Base-by-base conservation (phyloP, 2,113 vertebrate genomes). In the Climacteris rufus region DNA sequence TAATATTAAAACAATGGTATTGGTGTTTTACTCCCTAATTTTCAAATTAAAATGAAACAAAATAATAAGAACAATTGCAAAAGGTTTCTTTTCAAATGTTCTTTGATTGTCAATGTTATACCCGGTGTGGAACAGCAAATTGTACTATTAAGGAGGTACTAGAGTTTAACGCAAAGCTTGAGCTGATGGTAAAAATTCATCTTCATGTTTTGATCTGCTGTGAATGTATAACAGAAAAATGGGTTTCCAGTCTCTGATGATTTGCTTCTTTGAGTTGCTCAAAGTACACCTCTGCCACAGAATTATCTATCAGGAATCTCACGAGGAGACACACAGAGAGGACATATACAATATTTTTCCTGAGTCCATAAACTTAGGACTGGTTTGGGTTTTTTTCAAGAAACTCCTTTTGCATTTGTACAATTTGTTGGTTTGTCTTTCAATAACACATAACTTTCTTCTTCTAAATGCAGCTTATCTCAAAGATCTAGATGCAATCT, bases 51-150 rank as follows among this genome's bases (percentile, higher is more conserved):
- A 92, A 88, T 35, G 4, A 85, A 90, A 49, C 4, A 71, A 83
- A 82, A 35, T 5, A 6, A 8, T 31, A 70, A 31, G 3, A 61
- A 42, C 6, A 70, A 42, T 9, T 64, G 3, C 9, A 76, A 79
- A 72, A 68, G 39, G 0, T 31, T 76, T 30, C 1, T 52, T 85
- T 3, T 1, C 2, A 66, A n/a, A 1, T 40, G 13, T 49, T 65
- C 27, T 56, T 54, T 22, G 11, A 22, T 90, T 79, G 64, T 88
- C 24, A n/a, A 1, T 24, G 3, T 14, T 54, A 27, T 9, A 52
- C 4, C 6, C 71, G 19, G 0, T 66, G 35, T 63, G 30, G 47
- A 76, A 25, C 8, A n/a, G 5, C 35, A 82, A 85, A 20, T 24
- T 35, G 11, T 16, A 35, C 27, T 60, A 17, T 39, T 33, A 72